A percentile compares a stretch with the other conserved stretches of the same genome.
These are phyloP conservation scores for Trissoscelio sp. DNA, from an alignment of 2,888 invertebrate genomes.

Conservation along the genomic window DNA sequence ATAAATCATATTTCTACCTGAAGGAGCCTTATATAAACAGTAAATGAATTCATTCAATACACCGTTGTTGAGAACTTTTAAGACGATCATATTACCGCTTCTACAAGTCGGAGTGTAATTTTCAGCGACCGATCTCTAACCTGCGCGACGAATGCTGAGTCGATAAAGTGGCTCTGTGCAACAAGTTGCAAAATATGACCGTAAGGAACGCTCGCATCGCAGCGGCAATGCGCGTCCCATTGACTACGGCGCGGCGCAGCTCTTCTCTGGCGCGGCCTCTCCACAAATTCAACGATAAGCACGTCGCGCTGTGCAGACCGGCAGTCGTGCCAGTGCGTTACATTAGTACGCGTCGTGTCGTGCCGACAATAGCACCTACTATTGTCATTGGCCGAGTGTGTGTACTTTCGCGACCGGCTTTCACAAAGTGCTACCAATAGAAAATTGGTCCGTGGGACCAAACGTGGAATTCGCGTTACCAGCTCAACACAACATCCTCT, in stretches of 20 bases:
- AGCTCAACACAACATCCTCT: not conserved
- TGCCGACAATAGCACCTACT: constrained; percentile 1
- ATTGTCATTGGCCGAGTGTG: constrained; percentile 43
- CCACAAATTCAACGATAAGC: constrained; percentile 52
- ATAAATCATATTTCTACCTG: no score
- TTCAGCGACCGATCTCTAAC: constrained; percentile 21
- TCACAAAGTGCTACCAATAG: constrained; percentile 33
- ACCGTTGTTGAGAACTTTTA: not conserved
- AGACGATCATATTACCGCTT: constrained; percentile 12
- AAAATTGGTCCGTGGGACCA: not conserved
- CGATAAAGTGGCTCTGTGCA: constrained; percentile 61
- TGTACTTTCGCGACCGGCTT: constrained; percentile 38
- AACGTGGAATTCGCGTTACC: not conserved
- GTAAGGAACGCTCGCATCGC: constrained; percentile 65
- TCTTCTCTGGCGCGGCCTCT: constrained; percentile 31
- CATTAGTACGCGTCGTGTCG: constrained; percentile 43
- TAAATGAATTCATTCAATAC: constrained; percentile 7
- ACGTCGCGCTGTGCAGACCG: constrained; percentile 48
- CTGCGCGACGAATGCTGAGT: constrained; percentile 34
- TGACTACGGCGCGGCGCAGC: constrained; percentile 38
- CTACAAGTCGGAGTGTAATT: constrained; percentile 2
- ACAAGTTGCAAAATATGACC: constrained; percentile 64
- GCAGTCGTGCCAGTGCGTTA: constrained; percentile 65
- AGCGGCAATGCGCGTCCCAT: constrained; percentile 18
- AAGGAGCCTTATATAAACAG: not conserved